Conservation (phyloP, 2,888 invertebrate genomes). For the Apodemia zela region DNA sequence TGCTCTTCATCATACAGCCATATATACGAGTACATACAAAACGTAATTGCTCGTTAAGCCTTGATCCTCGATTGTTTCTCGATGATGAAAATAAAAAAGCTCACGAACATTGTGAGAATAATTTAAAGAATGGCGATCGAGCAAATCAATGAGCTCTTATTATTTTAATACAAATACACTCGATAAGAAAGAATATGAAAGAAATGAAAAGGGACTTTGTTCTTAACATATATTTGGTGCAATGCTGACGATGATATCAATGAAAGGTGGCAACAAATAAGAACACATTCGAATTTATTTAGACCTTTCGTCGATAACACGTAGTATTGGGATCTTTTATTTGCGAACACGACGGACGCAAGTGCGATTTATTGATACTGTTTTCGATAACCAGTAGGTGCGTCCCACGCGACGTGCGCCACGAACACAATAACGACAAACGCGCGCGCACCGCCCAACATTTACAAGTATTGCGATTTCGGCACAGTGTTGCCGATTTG, state of each 20-base stretch:
- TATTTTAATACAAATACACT: conserved; percentile 1
- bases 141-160: conserved; percentile 11
- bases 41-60: conserved; percentile 75
- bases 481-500: not conserved
- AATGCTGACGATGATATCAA: conserved; percentile 64
- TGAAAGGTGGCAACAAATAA: conserved; percentile 58
- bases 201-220: conserved; percentile 10
- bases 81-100: conserved; percentile 66
- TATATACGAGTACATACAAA: conserved; percentile 55
- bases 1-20: conserved; percentile 44
- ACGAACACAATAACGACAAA: conserved; percentile 47
- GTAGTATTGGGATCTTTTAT: conserved; percentile 65
- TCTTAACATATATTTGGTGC: conserved; percentile 19
- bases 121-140: not conserved
- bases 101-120: conserved; percentile 41
- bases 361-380: conserved; percentile 77
- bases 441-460: conserved; percentile 43
- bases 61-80: conserved; percentile 70
- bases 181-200: not conserved
- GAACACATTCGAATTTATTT: conserved; percentile 71
- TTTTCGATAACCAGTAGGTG: conserved; percentile 72
- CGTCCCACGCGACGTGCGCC: conserved; percentile 60
- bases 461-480: conserved; percentile 52
- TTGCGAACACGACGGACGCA: conserved; percentile 66
- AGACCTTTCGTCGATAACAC: conserved; percentile 69